Evolutionary conservation across 2,888 invertebrate genomes (phyloP).

Genomic region (Minunthozetes semirufus): DNA sequence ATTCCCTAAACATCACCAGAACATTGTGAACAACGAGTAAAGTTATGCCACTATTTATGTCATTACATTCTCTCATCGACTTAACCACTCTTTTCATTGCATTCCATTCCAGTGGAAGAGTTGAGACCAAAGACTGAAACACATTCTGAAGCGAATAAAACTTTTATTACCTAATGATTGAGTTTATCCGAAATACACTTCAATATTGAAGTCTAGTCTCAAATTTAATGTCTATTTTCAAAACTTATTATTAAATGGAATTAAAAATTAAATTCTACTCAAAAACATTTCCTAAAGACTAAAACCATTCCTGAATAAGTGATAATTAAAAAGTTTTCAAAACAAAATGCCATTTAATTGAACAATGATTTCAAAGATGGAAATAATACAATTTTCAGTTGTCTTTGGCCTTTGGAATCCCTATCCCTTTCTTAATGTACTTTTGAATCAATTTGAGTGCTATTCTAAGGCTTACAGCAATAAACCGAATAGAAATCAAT

Average conservation of each 20-base stretch:
- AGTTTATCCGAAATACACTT: too few species aligned
- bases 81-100: not conserved
- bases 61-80: not conserved
- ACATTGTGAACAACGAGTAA: not conserved
- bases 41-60: slow-evolving; percentile 8
- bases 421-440: not conserved
- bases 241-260: not conserved
- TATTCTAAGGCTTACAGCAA: not conserved
- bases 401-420: not conserved
- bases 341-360: slow-evolving; percentile 15
- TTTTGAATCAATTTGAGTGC: slow-evolving; percentile 8
- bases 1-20: not conserved
- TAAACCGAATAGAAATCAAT: not conserved
- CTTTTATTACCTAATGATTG: too few species aligned
- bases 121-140: too few species aligned
- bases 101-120: not conserved
- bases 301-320: not conserved
- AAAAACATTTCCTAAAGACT: not conserved
- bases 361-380: not conserved
- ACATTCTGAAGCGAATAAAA: too few species aligned
- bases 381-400: not conserved
- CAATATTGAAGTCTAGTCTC: not conserved
- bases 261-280: not conserved
- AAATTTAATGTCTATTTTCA: not conserved
- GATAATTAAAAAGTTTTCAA: slow-evolving; percentile 5